Evolutionary conservation across 2,797 vertebrate species (phyloP).

Genomic region (Oryzias sinensis): DNA sequence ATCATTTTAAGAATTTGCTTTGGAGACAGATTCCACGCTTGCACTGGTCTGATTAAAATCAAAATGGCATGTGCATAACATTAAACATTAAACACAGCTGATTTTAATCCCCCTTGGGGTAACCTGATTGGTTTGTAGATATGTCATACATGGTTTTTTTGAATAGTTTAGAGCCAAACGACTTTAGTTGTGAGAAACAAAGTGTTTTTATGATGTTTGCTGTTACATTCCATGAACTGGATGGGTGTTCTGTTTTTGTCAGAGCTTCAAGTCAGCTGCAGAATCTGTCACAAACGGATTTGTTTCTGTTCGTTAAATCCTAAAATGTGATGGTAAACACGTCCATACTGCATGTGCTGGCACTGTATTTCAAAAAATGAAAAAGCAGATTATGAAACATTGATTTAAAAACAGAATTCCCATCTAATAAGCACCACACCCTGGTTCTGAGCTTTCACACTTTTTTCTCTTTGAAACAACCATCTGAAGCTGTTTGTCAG

Average conservation of each 20-base stretch:
- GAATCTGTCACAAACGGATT: no score
- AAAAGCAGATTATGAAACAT: slow-evolving; percentile 18
- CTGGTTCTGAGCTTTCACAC: slow-evolving; percentile 55
- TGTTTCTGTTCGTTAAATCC: neutral
- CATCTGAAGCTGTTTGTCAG: slow-evolving; percentile 52
- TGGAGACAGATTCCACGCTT: slow-evolving; percentile 27
- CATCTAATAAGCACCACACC: slow-evolving; percentile 25
- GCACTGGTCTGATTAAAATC: slow-evolving; percentile 27
- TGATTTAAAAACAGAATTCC: slow-evolving; percentile 34
- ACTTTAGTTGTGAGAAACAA: no score
- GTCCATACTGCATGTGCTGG: neutral
- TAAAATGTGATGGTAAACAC: neutral
- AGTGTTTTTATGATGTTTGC: no score
- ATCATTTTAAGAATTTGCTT: slow-evolving; percentile 31
- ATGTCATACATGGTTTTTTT: no score
- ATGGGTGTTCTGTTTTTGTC: no score
- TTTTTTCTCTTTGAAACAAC: slow-evolving; percentile 34
- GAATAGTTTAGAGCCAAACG: no score
- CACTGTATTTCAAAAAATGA: slow-evolving; percentile 9
- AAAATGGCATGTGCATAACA: slow-evolving; percentile 20
- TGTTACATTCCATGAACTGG: no score
- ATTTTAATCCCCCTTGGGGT: neutral
- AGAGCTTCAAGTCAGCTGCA: no score
- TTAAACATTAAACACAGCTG: slow-evolving; percentile 10
- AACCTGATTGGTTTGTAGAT: neutral